Evolutionary conservation across 2,113 vertebrate genomes (phyloP).

Genomic region (Phylloscopus trochilus): DNA sequence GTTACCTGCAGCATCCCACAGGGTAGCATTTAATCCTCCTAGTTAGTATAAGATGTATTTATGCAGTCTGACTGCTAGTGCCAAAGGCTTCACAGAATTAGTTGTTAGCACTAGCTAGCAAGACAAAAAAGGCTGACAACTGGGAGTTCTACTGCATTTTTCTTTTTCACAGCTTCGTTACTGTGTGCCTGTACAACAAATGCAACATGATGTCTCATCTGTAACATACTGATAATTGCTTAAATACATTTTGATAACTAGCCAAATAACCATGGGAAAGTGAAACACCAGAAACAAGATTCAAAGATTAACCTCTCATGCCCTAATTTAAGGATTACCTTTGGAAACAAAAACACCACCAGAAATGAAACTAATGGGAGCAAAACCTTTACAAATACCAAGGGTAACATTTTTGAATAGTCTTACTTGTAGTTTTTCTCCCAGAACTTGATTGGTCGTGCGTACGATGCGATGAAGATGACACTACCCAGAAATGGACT

Average conservation of each 20-base stretch:
- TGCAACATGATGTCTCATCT: not conserved
- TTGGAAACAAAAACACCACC: not conserved
- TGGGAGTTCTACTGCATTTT: not conserved
- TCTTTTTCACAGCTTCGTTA: not conserved
- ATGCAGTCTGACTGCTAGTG: constrained; percentile 19
- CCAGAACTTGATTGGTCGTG: constrained; percentile 94
- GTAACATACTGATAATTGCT: not conserved
- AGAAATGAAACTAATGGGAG: not conserved
- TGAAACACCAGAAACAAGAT: not conserved
- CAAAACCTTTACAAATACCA: not conserved
- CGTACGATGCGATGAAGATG: constrained; percentile 95
- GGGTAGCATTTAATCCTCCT: not conserved
- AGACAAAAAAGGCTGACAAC: constrained; percentile 23
- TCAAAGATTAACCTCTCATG: not conserved
- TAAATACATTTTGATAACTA: constrained; percentile 19
- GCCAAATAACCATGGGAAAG: not conserved
- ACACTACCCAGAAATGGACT: constrained; percentile 96
- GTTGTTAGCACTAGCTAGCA: not conserved
- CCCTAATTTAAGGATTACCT: not conserved
- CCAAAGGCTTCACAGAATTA: constrained; percentile 31
- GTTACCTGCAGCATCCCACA: not conserved
- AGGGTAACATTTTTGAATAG: not conserved
- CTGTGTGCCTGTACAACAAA: not conserved
- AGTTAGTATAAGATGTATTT: not conserved
- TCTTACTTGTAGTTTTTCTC: constrained; percentile 98